Percentiles rank a stretch among this genome's conserved stretches.
These are phyloP conservation scores for Sebastolobus alascanus DNA, from an alignment of 2,797 vertebrate genomes.

Conservation along the genomic window DNA sequence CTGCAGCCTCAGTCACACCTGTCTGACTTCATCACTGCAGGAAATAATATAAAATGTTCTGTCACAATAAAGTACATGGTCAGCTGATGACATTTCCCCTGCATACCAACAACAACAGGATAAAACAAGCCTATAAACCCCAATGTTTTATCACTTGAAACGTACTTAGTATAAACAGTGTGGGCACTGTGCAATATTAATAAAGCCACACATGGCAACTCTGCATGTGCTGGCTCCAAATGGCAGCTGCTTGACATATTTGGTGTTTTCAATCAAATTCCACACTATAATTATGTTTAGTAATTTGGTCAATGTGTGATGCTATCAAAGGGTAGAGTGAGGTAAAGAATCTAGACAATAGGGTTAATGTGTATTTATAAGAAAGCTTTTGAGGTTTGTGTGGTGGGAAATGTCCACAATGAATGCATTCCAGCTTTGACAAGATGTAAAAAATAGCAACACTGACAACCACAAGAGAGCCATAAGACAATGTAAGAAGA, in stretches of 20 bases:
- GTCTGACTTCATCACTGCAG: constrained; percentile 10
- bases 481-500: constrained; percentile 8
- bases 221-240: not conserved
- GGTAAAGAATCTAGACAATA: not conserved
- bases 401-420: not conserved
- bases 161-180: not conserved
- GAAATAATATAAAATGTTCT: not conserved
- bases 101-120: not conserved
- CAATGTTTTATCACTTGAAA: not conserved
- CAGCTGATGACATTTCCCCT: not conserved
- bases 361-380: not conserved
- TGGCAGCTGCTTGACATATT: not conserved
- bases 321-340: not conserved
- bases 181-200: not conserved
- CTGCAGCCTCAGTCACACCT: not conserved
- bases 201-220: not conserved
- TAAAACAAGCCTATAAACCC: not conserved
- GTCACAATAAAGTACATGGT: not conserved
- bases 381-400: not conserved
- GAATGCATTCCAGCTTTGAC: not conserved
- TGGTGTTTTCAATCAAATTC: not conserved
- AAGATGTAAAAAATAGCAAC: not conserved
- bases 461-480: not conserved
- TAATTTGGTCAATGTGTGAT: not conserved
- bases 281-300: not conserved